Percentiles rank a stretch among this genome's conserved stretches.
These are phyloP conservation scores for Austrolebias charrua DNA, from an alignment of 2,797 vertebrate species.

Conservation along the genomic window DNA sequence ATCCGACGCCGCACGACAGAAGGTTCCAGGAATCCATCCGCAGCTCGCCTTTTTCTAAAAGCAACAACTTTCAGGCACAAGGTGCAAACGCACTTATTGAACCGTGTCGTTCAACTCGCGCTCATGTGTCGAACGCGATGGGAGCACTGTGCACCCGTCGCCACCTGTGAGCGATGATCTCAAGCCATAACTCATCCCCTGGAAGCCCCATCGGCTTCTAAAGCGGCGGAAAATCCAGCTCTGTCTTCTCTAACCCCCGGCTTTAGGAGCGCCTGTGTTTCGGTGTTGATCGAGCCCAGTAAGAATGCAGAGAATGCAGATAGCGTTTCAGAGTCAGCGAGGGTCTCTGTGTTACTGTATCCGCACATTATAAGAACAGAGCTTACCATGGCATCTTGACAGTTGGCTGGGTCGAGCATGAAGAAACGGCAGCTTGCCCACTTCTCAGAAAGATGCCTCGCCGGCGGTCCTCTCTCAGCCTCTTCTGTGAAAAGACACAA, in stretches of 20 bases:
- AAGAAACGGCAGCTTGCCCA: slow-evolving; percentile 47
- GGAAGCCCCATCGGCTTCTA: slow-evolving; percentile 74
- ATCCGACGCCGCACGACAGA: slow-evolving; percentile 30
- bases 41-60: slow-evolving; percentile 62
- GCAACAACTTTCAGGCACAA: slow-evolving; percentile 64
- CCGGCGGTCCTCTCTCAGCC: slow-evolving; percentile 38
- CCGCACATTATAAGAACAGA: slow-evolving; percentile 73
- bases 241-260: slow-evolving; percentile 74
- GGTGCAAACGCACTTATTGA: slow-evolving; percentile 73
- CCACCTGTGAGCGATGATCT: slow-evolving; percentile 78
- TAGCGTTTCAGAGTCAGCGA: slow-evolving; percentile 79
- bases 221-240: slow-evolving; percentile 77
- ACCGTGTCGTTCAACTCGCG: slow-evolving; percentile 62
- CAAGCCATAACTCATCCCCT: slow-evolving; percentile 75
- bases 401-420: slow-evolving; percentile 53
- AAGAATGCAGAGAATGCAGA: slow-evolving; percentile 84
- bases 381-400: slow-evolving; percentile 75
- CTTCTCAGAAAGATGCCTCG: slow-evolving; percentile 51
- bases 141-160: slow-evolving; percentile 73
- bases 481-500: slow-evolving; percentile 36
- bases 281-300: slow-evolving; percentile 77
- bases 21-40: slow-evolving; percentile 44
- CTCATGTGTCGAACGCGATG: slow-evolving; percentile 69
- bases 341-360: slow-evolving; percentile 78
- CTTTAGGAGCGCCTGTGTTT: slow-evolving; percentile 74